Percentiles rank a stretch among this genome's conserved stretches.
phyloP scores from a whole-genome alignment of 2,797 vertebrate genomes.

The Anas bernieri region DNA sequence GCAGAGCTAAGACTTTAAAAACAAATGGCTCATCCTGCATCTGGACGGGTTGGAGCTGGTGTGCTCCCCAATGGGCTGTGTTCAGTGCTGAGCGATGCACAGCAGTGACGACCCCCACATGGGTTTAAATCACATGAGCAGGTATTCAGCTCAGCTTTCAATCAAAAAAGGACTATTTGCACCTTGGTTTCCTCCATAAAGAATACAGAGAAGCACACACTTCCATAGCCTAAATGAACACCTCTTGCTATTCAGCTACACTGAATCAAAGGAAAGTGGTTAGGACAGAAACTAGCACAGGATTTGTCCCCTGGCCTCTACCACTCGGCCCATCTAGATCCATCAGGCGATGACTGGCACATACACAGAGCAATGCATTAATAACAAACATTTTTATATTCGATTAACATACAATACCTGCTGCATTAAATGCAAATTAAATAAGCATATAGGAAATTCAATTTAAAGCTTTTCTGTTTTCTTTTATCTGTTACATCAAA shows the following conservation, averaged over 20 bases:
- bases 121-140: not conserved
- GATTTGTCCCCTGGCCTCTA: not conserved
- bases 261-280: not conserved
- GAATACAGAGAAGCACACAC: rapidly evolving
- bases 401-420: not conserved
- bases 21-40: not conserved
- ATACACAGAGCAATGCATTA: not conserved
- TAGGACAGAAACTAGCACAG: not conserved
- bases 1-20: not conserved
- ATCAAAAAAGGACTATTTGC: not conserved
- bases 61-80: not conserved
- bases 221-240: not conserved
- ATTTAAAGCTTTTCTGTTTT: slow-evolving; percentile 55
- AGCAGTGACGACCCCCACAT: rapidly evolving
- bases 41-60: rapidly evolving
- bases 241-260: not conserved
- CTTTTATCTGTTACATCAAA: slow-evolving; percentile 65
- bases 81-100: rapidly evolving
- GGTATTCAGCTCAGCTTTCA: not conserved
- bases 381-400: not conserved
- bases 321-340: not conserved
- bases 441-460: slow-evolving; percentile 19
- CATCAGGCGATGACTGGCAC: not conserved
- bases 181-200: not conserved
- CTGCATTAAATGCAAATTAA: slow-evolving; percentile 44